Conservation (phyloP, 2,797 vertebrate genomes). For the Gymnoscopelus microlampas region DNA sequence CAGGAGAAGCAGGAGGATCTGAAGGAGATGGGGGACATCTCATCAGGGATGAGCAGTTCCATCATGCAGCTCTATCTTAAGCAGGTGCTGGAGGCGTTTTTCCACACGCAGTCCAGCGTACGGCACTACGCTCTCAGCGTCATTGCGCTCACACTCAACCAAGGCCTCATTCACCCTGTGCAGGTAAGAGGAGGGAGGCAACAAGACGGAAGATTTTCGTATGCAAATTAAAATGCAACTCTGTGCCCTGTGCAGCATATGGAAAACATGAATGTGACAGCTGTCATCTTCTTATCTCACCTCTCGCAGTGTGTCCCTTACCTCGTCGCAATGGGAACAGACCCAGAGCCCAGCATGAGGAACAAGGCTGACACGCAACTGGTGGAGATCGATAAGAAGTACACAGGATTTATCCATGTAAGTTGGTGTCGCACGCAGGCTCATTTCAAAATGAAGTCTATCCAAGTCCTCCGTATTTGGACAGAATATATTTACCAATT, state of each 20-base stretch:
- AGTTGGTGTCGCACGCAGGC: conserved; percentile 38
- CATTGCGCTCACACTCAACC: conserved; percentile 95
- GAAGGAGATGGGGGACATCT: conserved; percentile 99
- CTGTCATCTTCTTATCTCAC: conserved; percentile 9
- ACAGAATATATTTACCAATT: too few relatives aligned
- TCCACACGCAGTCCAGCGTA: conserved; percentile 92
- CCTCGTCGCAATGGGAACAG: conserved; percentile 98
- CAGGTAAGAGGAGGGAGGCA: conserved; percentile 58
- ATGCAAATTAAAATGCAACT: neutral
- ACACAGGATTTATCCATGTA: conserved; percentile 98
- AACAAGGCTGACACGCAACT: conserved; percentile 97
- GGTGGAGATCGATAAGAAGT: conserved; percentile 99
- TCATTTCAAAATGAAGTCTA: neutral
- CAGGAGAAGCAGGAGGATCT: conserved; percentile 96
- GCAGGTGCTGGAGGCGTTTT: conserved; percentile 96
- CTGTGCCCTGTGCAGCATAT: neutral
- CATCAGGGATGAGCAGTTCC: conserved; percentile 98
- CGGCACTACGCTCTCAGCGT: conserved; percentile 96
- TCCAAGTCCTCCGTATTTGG: too few relatives aligned
- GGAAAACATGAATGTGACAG: neutral
- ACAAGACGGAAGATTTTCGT: neutral
- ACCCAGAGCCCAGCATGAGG: conserved; percentile 96
- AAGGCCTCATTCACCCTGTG: conserved; percentile 95
- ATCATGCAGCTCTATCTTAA: conserved; percentile 99
- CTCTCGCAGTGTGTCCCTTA: conserved; percentile 93